Percentiles rank a stretch among this genome's conserved stretches.
Conservation (phyloP, 1,140 invertebrate genomes). For the Ectropis grisescens region DNA sequence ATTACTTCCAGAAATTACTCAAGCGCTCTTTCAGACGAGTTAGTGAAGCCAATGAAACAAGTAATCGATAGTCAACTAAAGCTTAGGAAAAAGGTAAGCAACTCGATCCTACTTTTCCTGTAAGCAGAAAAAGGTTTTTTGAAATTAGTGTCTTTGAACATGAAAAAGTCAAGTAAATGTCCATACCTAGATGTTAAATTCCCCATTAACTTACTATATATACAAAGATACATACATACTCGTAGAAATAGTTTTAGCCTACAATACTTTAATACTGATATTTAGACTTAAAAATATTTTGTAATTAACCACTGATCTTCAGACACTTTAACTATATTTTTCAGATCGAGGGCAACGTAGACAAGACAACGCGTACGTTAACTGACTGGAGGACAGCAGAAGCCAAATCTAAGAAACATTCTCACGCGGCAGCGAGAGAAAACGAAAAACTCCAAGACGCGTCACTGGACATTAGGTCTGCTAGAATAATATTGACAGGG, state of each 20-base stretch:
- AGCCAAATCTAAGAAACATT: slow-evolving; percentile 88
- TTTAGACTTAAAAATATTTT: too few relatives aligned
- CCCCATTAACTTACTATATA: too few relatives aligned
- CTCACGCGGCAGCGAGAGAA: slow-evolving; percentile 84
- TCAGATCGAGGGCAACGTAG: slow-evolving; percentile 84
- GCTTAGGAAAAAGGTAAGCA: slow-evolving; percentile 77
- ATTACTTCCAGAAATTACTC: slow-evolving; percentile 77
- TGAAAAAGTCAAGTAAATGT: too few relatives aligned
- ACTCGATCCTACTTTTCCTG: too few relatives aligned
- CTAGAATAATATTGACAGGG: background rate
- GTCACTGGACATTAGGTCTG: slow-evolving; percentile 66
- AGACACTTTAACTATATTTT: too few relatives aligned
- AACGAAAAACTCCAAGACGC: slow-evolving; percentile 91
- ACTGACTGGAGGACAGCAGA: slow-evolving; percentile 89
- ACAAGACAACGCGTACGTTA: slow-evolving; percentile 86
- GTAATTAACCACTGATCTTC: too few relatives aligned
- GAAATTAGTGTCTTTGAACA: too few relatives aligned
- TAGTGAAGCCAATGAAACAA: slow-evolving; percentile 88
- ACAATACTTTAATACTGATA: too few relatives aligned
- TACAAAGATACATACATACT: too few relatives aligned
- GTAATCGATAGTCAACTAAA: slow-evolving; percentile 82
- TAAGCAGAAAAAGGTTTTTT: too few relatives aligned
- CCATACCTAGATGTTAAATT: too few relatives aligned
- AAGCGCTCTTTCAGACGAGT: slow-evolving; percentile 84
- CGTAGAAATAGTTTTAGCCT: too few relatives aligned